Percentiles rank a stretch among this genome's conserved stretches.
phyloP scores from a whole-genome alignment of 2,113 vertebrate species.

The Vireo altiloquus region DNA sequence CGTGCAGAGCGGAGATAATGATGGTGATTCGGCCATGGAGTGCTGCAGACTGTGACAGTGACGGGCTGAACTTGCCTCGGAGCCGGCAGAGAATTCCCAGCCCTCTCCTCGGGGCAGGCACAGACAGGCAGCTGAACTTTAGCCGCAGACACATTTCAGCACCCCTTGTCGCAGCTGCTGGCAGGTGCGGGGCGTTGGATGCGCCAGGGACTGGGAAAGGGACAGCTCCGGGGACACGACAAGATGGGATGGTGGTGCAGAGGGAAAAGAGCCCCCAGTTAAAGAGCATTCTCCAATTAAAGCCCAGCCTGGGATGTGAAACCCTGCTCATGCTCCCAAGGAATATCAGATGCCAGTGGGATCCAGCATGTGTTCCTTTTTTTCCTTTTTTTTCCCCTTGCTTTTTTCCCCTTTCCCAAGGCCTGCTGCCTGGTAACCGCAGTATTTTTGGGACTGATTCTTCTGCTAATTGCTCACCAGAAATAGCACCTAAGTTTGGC shows the following conservation, averaged over 20 bases:
- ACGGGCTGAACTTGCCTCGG: background rate
- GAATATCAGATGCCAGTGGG: background rate
- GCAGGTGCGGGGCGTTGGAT: background rate
- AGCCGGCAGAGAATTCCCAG: background rate
- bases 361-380: background rate
- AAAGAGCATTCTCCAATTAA: slow-evolving; percentile 8
- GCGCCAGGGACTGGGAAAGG: background rate
- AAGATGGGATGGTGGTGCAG: background rate
- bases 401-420: background rate
- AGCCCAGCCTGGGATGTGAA: background rate
- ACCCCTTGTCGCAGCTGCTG: background rate
- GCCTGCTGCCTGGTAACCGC: slow-evolving; percentile 65
- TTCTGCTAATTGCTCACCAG: slow-evolving; percentile 71
- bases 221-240: background rate
- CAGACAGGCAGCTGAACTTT: background rate
- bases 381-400: too few relatives aligned
- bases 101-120: background rate
- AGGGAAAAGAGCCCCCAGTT: background rate
- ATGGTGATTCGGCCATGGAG: background rate
- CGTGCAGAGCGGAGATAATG: background rate
- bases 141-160: background rate
- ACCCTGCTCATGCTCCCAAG: background rate
- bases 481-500: slow-evolving; percentile 68
- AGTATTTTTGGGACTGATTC: slow-evolving; percentile 65
- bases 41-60: background rate